Evolutionary conservation across 2,888 invertebrate genomes (phyloP), one percentile per base, ranked within the genome.

Genomic region (Adelognathus sp.): DNA sequence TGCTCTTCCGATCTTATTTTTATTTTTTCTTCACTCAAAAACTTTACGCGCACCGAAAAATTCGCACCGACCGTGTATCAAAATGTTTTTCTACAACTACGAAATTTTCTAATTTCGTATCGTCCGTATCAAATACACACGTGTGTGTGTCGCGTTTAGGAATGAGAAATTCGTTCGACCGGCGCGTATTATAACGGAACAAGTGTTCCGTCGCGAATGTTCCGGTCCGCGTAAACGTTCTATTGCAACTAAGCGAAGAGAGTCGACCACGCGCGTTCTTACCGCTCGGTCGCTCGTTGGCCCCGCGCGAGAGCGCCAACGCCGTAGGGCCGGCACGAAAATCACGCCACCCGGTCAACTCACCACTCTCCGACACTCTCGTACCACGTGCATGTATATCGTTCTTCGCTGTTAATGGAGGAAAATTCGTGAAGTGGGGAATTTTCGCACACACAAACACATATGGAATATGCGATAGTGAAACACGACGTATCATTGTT

Each of bases 271-370:
- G 73, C 69, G 78, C 58, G n/a, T n/a, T n/a, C n/a, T 78, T 63
- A 56, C 39, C 44, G 31, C 56, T 69, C 36, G 29, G 41, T 44
- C 54, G 41, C 54, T n/a, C n/a, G 41, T 18, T 27, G 31, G n/a
- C n/a, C n/a, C n/a, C n/a, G n/a, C n/a, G n/a, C n/a, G n/a, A n/a
- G n/a, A n/a, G n/a, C n/a, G n/a, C n/a, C n/a, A n/a, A n/a, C n/a
- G n/a, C 33, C 46, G 24, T 63, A 60, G 71, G 66, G 78, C 50
- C 74, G 73, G 74, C 71, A 60, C 64, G n/a, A 46, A 44, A 72
- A 80, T 83, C 83, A 83, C 81, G 83, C 83, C 83, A 83, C 78
- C 78, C 69, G 66, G 76, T 60, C 66, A 44, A 77, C 44, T 54
- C 67, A 56, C 61, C 27, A 60, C 33, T 63, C 60, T 73, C 64